Evolutionary conservation across 2,888 invertebrate genomes (phyloP), one percentile per base, ranked within the genome.

Genomic region (Drosophila pseudotalamancana): DNA sequence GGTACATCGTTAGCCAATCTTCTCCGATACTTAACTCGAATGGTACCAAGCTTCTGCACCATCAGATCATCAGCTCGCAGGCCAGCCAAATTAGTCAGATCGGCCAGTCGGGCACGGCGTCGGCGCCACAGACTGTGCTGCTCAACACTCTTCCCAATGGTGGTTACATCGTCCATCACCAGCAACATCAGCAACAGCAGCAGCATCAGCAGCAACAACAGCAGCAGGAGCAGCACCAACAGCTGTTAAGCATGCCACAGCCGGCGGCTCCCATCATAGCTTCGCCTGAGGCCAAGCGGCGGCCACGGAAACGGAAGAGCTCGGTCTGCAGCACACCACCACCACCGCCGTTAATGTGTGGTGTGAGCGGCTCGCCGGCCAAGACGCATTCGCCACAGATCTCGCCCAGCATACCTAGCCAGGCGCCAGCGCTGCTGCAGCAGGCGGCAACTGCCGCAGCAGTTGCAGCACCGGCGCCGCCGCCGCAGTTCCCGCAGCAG

Each of bases 61-160:
- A 88, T 57, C 77, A 76, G 60, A 80, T 79, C 23, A 80, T 84
- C 25, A 76, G 82, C 39, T 75, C 89, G 34, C 80, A 84, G 53
- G 81, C 78, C 23, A 70, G 77, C 27, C 77, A 70, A 27, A 69
- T 60, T 11, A 37, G 61, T 23, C 74, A 70, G 40, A 56, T 71
- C 6, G 53, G 12, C 23, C 56, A 37, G 42, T 40, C 32, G 42
- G 42, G 62, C 18, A 62, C 84, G 9, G 68, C 85, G 11, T 63
- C 78, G 14, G 73, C 63, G 0, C 50, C 95, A 94, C 95, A 95
- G 23, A 95, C 96, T 0, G 95, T 96, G 0, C 93, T 97, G 4
- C 95, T 97, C 1, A 97, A 97, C 87, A 94, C 96, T 0, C 91
- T 97, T 66, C 95, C 95, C 45, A 93, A 95, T 14, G 96, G 96